Conservation (phyloP, 1,140 invertebrate species). For the Antheraea mylitta region DNA sequence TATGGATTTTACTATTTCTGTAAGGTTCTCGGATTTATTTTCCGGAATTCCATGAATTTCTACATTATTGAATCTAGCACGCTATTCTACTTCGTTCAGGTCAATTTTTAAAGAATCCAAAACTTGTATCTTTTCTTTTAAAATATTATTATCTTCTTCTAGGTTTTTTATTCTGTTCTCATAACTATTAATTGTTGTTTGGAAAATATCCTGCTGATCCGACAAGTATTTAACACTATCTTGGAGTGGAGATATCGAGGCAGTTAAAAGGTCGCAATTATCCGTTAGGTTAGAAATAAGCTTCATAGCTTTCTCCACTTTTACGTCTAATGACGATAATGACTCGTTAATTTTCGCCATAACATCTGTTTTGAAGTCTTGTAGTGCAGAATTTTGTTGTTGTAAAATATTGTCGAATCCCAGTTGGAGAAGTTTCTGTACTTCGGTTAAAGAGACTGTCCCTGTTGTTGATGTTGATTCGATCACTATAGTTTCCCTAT, state of each 20-base stretch:
- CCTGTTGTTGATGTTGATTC: neutral
- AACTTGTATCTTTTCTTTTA: neutral
- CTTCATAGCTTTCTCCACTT: neutral
- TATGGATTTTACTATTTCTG: neutral
- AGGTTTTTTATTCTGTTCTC: neutral
- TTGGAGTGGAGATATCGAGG: neutral
- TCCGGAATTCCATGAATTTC: neutral
- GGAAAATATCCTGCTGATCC: neutral
- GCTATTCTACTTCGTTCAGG: neutral
- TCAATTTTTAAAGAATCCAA: neutral
- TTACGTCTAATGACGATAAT: neutral
- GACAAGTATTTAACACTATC: neutral
- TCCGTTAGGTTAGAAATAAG: neutral
- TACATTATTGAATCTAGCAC: neutral
- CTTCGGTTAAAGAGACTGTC: neutral
- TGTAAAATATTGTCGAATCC: neutral
- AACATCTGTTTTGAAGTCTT: neutral
- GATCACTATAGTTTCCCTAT: neutral
- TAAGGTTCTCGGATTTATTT: neutral
- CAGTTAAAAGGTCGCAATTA: neutral
- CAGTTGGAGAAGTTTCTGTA: neutral
- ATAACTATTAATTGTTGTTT: neutral
- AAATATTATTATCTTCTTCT: neutral
- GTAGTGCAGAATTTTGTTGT: neutral
- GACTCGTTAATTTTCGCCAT: neutral